A percentile compares a stretch with the other conserved stretches of the same genome.
These are phyloP conservation scores for Bruchidius siliquastri DNA, from an alignment of 2,888 invertebrate genomes.

Conservation along the genomic window DNA sequence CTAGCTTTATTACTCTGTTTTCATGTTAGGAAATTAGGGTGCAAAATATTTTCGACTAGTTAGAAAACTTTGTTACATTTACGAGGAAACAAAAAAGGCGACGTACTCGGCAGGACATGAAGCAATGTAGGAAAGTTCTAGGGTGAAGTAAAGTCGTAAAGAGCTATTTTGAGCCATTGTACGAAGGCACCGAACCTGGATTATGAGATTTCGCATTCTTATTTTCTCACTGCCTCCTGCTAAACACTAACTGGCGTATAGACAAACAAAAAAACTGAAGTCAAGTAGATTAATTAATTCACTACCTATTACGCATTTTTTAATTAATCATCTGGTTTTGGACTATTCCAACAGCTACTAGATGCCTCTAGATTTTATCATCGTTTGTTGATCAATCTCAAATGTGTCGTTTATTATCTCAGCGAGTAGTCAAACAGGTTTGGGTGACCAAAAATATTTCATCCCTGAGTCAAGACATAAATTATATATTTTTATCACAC, in stretches of 20 bases:
- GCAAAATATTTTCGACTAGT: neutral
- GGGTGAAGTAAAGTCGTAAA: neutral
- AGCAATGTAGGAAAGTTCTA: neutral
- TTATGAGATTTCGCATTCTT: neutral
- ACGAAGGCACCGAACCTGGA: neutral
- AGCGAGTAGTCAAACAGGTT: too few species aligned
- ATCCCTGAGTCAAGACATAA: too few species aligned
- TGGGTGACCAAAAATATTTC: too few species aligned
- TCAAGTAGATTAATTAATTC: too few species aligned
- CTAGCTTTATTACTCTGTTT: neutral
- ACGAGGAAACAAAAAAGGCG: neutral
- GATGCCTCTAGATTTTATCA: too few species aligned
- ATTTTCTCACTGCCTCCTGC: neutral
- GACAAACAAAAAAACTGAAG: too few species aligned
- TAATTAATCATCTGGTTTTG: too few species aligned
- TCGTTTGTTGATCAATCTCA: too few species aligned
- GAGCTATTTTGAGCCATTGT: neutral
- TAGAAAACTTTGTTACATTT: neutral
- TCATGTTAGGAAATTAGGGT: neutral
- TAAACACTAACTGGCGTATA: neutral
- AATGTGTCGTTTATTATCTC: too few species aligned
- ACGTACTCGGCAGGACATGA: neutral
- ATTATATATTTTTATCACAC: too few species aligned
- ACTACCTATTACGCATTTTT: too few species aligned
- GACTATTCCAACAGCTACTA: too few species aligned